These are phyloP conservation scores for Harpagoxenus sublaevis DNA, from an alignment of 2,888 invertebrate species.

Conservation along the genomic window DNA sequence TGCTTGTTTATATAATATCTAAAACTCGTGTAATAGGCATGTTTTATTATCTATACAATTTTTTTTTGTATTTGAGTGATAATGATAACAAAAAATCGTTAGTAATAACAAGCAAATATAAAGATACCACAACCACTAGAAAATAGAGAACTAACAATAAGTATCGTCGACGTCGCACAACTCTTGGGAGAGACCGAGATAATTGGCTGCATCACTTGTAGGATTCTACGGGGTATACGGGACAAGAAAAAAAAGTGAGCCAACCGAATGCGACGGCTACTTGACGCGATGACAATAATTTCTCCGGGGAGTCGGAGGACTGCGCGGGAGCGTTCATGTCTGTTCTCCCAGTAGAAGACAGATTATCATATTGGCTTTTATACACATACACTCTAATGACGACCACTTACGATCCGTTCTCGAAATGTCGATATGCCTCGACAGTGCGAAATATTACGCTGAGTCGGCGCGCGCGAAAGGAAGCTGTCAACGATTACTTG, in stretches of 20 bases:
- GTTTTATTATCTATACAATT: not conserved
- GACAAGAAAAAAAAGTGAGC: conserved; percentile 6
- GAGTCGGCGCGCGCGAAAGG: conserved; percentile 43
- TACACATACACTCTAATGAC: conserved; percentile 61
- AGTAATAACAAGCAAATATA: not conserved
- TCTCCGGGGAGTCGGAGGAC: conserved; percentile 37
- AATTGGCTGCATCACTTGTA: conserved; percentile 49
- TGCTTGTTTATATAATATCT: not conserved
- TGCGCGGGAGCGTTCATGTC: not conserved
- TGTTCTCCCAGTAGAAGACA: conserved; percentile 32
- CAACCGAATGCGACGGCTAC: not conserved
- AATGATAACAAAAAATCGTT: not conserved
- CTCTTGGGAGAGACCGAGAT: conserved; percentile 24
- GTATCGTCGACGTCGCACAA: not conserved
- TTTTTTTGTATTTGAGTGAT: not conserved
- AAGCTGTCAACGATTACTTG: conserved; percentile 52
- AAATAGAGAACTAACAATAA: not conserved
- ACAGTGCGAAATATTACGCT: conserved; percentile 65
- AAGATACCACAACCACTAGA: not conserved
- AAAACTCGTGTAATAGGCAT: not conserved
- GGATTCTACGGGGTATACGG: not conserved
- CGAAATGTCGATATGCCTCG: conserved; percentile 63
- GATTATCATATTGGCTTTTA: conserved; percentile 67
- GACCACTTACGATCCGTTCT: conserved; percentile 61
- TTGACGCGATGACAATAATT: conserved; percentile 53